These are phyloP conservation scores for Eulemur coronatus DNA, from an alignment of 2,797 vertebrate species.

Conservation along the genomic window DNA sequence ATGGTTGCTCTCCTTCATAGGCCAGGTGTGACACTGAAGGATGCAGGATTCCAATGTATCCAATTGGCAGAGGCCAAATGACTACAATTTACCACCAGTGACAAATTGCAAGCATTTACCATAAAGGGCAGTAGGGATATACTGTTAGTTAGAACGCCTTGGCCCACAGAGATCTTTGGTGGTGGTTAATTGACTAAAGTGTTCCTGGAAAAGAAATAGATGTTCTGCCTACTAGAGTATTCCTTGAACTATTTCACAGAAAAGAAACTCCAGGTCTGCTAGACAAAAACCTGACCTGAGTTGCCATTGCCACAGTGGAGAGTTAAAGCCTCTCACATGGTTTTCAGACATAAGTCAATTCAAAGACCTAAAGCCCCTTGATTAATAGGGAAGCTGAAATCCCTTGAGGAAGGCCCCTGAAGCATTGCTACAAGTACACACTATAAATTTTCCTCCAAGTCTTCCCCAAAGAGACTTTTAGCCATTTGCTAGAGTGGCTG, in stretches of 20 bases:
- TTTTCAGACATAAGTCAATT: not conserved
- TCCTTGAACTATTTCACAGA: not conserved
- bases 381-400: not conserved
- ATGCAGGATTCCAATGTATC: not conserved
- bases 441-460: not conserved
- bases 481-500: not conserved
- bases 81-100: not conserved
- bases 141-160: not conserved
- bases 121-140: no score
- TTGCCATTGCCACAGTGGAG: not conserved
- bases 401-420: not conserved
- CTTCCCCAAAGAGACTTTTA: not conserved
- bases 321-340: not conserved
- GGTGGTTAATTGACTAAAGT: not conserved
- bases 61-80: not conserved
- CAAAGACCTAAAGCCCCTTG: no score
- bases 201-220: not conserved
- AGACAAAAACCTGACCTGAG: not conserved
- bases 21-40: not conserved
- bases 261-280: not conserved
- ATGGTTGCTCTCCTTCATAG: not conserved
- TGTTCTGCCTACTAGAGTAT: not conserved
- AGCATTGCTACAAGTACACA: not conserved
- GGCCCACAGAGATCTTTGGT: not conserved
- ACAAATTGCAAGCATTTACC: not conserved